Conservation (phyloP, 2,888 invertebrate species). For the Callosobruchus maculatus region DNA sequence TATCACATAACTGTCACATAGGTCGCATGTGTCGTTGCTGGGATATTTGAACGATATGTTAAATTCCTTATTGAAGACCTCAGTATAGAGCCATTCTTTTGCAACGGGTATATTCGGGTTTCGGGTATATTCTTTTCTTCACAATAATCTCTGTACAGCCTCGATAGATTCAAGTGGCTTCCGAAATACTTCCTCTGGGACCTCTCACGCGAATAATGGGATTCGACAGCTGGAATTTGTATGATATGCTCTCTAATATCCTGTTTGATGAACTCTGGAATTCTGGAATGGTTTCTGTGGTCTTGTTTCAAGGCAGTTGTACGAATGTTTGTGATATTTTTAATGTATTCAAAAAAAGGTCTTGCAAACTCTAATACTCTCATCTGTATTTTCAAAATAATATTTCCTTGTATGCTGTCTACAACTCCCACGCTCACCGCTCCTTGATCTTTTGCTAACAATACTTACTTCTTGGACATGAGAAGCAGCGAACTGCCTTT, state of each 20-base stretch:
- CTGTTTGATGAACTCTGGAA: conserved; percentile 5
- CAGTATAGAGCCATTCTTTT: conserved; percentile 10
- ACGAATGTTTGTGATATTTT: neutral
- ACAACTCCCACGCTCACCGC: neutral
- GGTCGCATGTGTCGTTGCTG: conserved; percentile 4
- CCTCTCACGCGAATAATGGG: conserved; percentile 11
- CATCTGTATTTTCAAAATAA: neutral
- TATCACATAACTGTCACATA: conserved; percentile 2
- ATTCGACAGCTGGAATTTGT: conserved; percentile 9
- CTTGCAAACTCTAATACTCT: neutral
- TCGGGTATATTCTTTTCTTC: conserved; percentile 10
- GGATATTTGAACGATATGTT: conserved; percentile 4
- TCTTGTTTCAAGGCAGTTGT: neutral
- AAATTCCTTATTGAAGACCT: conserved; percentile 13
- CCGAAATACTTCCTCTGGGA: conserved; percentile 8
- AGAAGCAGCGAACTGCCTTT: neutral
- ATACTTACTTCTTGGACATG: neutral
- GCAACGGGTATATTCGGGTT: conserved; percentile 7
- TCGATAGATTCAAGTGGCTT: conserved; percentile 5
- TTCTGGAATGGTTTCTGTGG: too few species aligned
- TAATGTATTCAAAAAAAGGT: neutral
- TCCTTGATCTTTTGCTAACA: neutral
- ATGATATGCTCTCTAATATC: conserved; percentile 8
- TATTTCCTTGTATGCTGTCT: neutral
- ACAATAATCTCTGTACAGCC: conserved; percentile 9